A percentile compares a stretch with the other conserved stretches of the same genome.
phyloP scores from a whole-genome alignment of 2,888 invertebrate genomes.

The Nemotelus nigrinus region DNA sequence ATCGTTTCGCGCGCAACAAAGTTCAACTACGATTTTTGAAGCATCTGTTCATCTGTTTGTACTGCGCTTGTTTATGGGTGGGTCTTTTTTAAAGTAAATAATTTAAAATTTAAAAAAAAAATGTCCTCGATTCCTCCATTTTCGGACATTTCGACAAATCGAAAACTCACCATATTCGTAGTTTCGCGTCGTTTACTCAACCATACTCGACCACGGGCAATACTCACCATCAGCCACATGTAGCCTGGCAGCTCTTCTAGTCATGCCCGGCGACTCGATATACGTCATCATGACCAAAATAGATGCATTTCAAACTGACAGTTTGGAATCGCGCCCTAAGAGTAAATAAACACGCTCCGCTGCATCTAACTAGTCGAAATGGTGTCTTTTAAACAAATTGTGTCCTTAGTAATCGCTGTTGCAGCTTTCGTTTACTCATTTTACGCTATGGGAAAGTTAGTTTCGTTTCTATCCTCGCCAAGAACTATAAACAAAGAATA shows the following conservation, averaged over 20 bases:
- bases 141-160: background rate
- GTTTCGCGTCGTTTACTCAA: too few relatives aligned
- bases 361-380: slow-evolving; percentile 52
- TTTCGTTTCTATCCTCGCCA: slow-evolving; percentile 68
- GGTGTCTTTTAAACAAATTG: slow-evolving; percentile 57
- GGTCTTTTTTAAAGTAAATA: too few relatives aligned
- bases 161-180: background rate
- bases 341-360: slow-evolving; percentile 12
- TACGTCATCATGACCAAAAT: slow-evolving; percentile 23
- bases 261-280: background rate
- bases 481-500: slow-evolving; percentile 58
- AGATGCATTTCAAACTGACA: slow-evolving; percentile 11
- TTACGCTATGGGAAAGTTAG: slow-evolving; percentile 67
- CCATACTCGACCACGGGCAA: background rate
- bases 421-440: slow-evolving; percentile 67
- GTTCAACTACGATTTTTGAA: too few relatives aligned
- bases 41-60: too few relatives aligned
- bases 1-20: too few relatives aligned
- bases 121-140: background rate
- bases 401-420: slow-evolving; percentile 61
- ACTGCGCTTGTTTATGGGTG: too few relatives aligned
- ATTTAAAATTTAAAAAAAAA: background rate
- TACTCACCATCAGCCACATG: background rate
- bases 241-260: slow-evolving; percentile 3
- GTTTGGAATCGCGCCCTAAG: slow-evolving; percentile 23